These are phyloP conservation scores for Antechinus flavipes DNA, from an alignment of 2,113 vertebrate species.

Conservation along the genomic window DNA sequence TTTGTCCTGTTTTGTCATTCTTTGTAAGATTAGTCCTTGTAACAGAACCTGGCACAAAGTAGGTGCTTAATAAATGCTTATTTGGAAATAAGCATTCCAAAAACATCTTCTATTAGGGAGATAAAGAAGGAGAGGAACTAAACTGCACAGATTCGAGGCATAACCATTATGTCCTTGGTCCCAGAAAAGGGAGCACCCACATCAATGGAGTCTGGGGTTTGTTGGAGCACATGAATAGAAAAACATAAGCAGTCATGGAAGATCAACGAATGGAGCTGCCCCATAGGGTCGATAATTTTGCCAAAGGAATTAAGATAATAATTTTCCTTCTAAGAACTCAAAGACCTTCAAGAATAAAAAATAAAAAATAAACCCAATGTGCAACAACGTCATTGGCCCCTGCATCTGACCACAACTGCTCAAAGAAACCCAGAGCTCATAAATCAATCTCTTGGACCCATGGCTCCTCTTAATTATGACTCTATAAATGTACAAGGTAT, in stretches of 20 bases:
- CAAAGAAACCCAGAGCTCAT: conserved; percentile 14
- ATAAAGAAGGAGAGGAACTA: not conserved
- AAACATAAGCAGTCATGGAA: not conserved
- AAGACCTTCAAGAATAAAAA: conserved; percentile 22
- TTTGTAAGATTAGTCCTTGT: not conserved
- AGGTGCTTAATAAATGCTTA: not conserved
- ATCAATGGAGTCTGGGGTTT: not conserved
- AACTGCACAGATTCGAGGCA: not conserved
- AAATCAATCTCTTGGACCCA: not conserved
- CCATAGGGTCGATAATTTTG: not conserved
- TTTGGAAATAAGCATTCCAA: not conserved
- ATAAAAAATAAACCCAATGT: not conserved
- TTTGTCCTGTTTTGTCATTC: not conserved
- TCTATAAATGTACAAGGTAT: not conserved
- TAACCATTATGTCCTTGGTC: not conserved
- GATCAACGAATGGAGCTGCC: not conserved
- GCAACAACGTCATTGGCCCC: not conserved
- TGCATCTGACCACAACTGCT: not conserved
- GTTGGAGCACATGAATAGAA: not conserved
- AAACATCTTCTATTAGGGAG: not conserved
- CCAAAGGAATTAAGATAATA: not conserved
- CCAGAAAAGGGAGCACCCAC: not conserved
- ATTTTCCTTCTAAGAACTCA: conserved; percentile 15
- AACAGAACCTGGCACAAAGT: not conserved
- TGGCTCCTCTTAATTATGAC: not conserved